Conservation (phyloP, 2,888 invertebrate species). For the Autographa gamma region DNA sequence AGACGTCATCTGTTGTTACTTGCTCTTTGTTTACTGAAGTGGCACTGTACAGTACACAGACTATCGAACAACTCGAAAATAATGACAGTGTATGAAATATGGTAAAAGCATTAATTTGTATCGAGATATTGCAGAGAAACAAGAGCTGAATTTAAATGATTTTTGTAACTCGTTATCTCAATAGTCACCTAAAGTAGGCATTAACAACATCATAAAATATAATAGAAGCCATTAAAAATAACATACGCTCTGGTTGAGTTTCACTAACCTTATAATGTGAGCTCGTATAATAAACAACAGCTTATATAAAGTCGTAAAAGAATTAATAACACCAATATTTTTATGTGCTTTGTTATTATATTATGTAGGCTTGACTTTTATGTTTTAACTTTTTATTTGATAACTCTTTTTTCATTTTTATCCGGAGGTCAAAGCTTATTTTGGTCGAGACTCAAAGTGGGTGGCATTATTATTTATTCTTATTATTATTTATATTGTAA, state of each 20-base stretch:
- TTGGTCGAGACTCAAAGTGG: neutral
- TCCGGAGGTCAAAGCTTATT: neutral
- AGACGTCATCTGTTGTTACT: constrained; percentile 20
- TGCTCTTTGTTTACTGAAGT: constrained; percentile 4
- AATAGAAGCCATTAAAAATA: constrained; percentile 1
- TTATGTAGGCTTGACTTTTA: constrained; percentile 11
- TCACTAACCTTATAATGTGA: constrained; percentile 14
- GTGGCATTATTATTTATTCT: no score
- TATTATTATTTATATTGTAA: no score
- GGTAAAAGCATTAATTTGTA: no score
- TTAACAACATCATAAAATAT: neutral
- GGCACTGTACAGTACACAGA: neutral
- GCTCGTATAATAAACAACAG: constrained; percentile 27
- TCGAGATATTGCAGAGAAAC: no score
- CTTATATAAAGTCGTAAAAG: constrained; percentile 33
- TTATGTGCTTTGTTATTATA: constrained; percentile 16
- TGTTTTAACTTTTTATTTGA: constrained; percentile 7
- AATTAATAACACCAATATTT: constrained; percentile 34
- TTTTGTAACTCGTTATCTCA: neutral
- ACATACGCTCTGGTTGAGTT: neutral
- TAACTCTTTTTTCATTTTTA: constrained; percentile 9
- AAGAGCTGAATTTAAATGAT: neutral
- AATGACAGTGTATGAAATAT: no score
- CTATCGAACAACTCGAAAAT: neutral
- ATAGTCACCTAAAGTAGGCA: neutral